Base-by-base conservation (phyloP, 2,797 vertebrate genomes). In the Molossus molossus region DNA sequence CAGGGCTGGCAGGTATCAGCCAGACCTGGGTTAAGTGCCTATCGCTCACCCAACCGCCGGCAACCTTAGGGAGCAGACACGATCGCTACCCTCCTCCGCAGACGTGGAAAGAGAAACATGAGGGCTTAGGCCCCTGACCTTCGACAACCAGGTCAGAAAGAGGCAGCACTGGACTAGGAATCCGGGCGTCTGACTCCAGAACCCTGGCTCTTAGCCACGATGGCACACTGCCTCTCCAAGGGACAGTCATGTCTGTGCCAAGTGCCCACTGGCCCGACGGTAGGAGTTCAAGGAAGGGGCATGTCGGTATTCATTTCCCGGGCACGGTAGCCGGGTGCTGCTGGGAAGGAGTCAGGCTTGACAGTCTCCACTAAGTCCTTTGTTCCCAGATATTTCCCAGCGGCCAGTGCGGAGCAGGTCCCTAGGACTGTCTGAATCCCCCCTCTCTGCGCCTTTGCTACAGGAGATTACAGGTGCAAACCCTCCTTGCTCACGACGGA, bases 391-490 rank as follows among this genome's bases (percentile, higher is more conserved):
- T 21, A 15, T n/a, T 40, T 9, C 15, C 37, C 15, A 11, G 12
- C 1, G 73, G 57, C 21, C 25, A 53, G 4, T 1, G 25, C 11
- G 6, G 20, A 86, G 4, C 21, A 37, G 14, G 6, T 17, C 37
- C 10, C 17, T 11, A 0, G 0, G n/a, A 21, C 27, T 5, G 27
- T 14, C 17, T 3, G 25, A 53, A 33, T 21, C 6, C 1, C 1
- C 2, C 3, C 5, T 15, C 55, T 50, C 20, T 15, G 3, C 2
- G 3, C 8, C 3, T 53, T 27, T 53, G 9, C 4, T 57, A 1
- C 5, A 11, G 14, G 33, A 18, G 9, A 9, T 45, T 5, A 12
- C 12, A 20, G 29, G 4, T 20, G 8, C 6, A 6, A 37, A 20
- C 65, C 15, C n/a, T 1, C 6, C 40, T 7, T 0, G 5, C 5